phyloP scores from a whole-genome alignment of 2,888 invertebrate genomes.

The Rhogogaster chlorosoma region DNA sequence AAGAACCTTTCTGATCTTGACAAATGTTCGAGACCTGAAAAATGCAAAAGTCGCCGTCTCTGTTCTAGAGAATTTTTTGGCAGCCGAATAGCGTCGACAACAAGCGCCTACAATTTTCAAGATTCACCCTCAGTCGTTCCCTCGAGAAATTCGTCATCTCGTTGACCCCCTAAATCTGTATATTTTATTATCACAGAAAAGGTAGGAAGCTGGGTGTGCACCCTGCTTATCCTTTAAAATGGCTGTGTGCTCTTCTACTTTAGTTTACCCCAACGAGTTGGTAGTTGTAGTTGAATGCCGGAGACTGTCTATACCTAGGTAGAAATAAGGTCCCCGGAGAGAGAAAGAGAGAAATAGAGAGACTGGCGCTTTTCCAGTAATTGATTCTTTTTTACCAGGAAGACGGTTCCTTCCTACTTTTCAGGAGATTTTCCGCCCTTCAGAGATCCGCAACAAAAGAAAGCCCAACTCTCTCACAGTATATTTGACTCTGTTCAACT shows the following conservation, averaged over 20 bases:
- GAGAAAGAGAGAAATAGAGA: background rate
- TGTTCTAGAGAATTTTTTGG: background rate
- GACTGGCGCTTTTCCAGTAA: slow-evolving; percentile 1
- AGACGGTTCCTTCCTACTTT: background rate
- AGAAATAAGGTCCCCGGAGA: background rate
- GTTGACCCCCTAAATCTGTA: background rate
- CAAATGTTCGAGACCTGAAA: background rate
- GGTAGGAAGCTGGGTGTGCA: background rate
- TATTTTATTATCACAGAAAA: slow-evolving; percentile 20
- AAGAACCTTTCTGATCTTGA: background rate
- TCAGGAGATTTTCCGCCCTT: background rate
- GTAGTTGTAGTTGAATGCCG: slow-evolving; percentile 11
- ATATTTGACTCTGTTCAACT: background rate
- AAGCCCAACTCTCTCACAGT: background rate
- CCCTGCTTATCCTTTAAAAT: slow-evolving; percentile 15
- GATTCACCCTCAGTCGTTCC: background rate
- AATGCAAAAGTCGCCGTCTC: background rate
- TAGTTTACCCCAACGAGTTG: background rate
- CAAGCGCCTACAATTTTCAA: slow-evolving; percentile 1
- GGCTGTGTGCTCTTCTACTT: slow-evolving; percentile 1
- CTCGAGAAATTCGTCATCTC: slow-evolving; percentile 21
- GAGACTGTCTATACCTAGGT: background rate
- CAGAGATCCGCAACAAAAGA: background rate
- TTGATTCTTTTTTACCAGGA: slow-evolving; percentile 38
- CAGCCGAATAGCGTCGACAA: background rate